Evolutionary conservation across 2,888 invertebrate genomes (phyloP).

Genomic region (Muscina levida): DNA sequence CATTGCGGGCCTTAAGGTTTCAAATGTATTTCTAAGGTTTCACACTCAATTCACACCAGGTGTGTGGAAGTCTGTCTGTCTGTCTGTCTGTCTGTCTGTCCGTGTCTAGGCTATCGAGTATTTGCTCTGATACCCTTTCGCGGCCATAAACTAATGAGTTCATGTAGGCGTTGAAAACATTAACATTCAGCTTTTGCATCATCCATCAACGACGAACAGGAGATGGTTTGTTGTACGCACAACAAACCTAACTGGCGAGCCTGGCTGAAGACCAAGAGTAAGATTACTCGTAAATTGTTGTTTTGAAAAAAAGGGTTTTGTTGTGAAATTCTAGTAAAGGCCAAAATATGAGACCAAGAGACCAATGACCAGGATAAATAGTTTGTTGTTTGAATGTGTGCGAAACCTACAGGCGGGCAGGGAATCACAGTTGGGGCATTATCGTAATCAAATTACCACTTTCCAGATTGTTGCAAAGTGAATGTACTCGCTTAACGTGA

Average conservation of each 20-base stretch:
- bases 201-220: background rate
- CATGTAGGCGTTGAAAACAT: conserved; percentile 1
- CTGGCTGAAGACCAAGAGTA: no score
- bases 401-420: background rate
- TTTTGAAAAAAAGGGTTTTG: background rate
- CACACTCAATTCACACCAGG: background rate
- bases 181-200: background rate
- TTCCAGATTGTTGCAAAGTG: background rate
- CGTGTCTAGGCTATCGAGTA: background rate
- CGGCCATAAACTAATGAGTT: background rate
- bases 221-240: background rate
- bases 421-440: conserved; percentile 8
- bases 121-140: background rate
- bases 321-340: conserved; percentile 1
- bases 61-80: background rate
- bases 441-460: conserved; percentile 16
- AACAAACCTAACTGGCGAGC: background rate
- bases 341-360: background rate
- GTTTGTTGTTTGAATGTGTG: background rate
- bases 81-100: background rate
- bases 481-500: background rate
- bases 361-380: conserved; percentile 7
- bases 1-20: background rate
- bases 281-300: no score
- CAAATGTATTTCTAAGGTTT: conserved; percentile 12